Percentiles rank a stretch among this genome's conserved stretches.
Evolutionary conservation across 2,797 vertebrate genomes (phyloP).

Genomic region (Octomys mimax): DNA sequence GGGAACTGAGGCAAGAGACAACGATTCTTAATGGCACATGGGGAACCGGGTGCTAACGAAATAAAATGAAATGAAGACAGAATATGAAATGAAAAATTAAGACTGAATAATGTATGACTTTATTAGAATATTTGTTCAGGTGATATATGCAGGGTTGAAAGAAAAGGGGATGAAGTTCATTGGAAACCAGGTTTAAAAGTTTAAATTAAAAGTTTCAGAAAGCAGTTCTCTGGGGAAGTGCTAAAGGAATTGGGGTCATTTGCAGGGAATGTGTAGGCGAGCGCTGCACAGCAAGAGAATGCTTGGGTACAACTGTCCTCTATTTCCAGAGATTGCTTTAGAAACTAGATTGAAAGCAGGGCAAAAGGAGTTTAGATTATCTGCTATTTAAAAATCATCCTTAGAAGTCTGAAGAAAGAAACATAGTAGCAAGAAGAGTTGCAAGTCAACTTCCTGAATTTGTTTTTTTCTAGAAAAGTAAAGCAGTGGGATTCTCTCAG

Average conservation of each 20-base stretch:
- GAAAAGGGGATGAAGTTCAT: not conserved
- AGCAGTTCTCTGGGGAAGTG: constrained; percentile 26
- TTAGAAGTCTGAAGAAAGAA: not conserved
- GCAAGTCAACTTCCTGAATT: not conserved
- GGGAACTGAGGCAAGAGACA: not conserved
- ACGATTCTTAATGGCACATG: not conserved
- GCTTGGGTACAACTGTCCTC: not conserved
- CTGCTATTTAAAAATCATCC: not conserved
- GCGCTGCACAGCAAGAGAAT: not conserved
- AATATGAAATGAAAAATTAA: not conserved
- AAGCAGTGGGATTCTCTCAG: not conserved
- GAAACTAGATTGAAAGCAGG: not conserved
- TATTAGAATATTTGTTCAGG: constrained; percentile 13
- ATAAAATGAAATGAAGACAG: constrained; percentile 15
- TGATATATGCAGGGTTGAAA: not conserved
- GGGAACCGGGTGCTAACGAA: not conserved
- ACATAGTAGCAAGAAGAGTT: not conserved
- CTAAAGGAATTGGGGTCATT: not conserved
- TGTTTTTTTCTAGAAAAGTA: not conserved
- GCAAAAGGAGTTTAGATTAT: not conserved
- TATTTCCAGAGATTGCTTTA: not conserved
- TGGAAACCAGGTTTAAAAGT: not conserved
- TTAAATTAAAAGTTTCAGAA: not conserved
- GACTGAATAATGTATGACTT: not conserved
- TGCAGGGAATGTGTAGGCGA: not conserved